These are phyloP conservation scores for Corythaixoides concolor DNA, from an alignment of 2,113 vertebrate species.

Conservation along the genomic window DNA sequence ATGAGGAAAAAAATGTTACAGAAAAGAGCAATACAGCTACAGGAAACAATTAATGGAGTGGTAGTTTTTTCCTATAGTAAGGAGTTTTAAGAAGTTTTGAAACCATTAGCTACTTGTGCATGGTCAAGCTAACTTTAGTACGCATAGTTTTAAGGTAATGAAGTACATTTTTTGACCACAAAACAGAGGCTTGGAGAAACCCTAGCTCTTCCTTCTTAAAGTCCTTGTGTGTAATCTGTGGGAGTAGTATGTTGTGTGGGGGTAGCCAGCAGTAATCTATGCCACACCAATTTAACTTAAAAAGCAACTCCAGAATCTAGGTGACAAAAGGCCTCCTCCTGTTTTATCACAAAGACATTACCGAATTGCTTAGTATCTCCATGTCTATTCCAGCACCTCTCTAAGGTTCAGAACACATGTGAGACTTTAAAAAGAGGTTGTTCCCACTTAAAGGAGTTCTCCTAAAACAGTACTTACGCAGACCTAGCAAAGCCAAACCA, in stretches of 20 bases:
- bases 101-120: neutral
- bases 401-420: neutral
- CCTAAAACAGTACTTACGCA: neutral
- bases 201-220: neutral
- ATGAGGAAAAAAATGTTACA: neutral
- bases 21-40: neutral
- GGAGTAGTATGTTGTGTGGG: fast-evolving
- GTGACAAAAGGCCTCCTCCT: neutral
- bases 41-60: neutral
- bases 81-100: neutral
- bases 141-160: neutral
- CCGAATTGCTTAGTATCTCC: neutral
- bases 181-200: neutral
- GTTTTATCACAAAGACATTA: neutral
- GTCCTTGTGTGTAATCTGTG: neutral
- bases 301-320: neutral
- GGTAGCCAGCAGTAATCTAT: neutral
- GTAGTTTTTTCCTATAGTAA: neutral
- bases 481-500: neutral
- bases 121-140: neutral
- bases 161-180: neutral
- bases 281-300: neutral
- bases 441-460: neutral
- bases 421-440: neutral
- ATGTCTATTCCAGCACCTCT: neutral